Evolutionary conservation across 2,888 invertebrate species (phyloP).

Genomic region (Spodoptera littoralis): DNA sequence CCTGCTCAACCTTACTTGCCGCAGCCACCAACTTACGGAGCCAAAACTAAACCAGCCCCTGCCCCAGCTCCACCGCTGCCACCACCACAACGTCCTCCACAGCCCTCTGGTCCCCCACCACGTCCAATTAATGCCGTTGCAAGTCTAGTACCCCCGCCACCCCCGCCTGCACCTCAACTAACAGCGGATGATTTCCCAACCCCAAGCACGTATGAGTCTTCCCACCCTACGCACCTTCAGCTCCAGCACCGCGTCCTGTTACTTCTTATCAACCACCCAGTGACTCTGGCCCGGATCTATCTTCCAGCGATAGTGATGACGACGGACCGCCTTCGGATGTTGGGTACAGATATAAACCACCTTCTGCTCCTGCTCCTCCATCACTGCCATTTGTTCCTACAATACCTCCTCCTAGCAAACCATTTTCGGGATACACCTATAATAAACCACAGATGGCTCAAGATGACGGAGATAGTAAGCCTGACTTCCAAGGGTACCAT

Average conservation of each 20-base stretch:
- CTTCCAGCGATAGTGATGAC: slow-evolving; percentile 57
- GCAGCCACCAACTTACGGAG: slow-evolving; percentile 68
- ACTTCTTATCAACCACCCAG: slow-evolving; percentile 65
- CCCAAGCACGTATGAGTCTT: slow-evolving; percentile 80
- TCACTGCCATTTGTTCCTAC: slow-evolving; percentile 42
- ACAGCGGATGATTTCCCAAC: slow-evolving; percentile 75
- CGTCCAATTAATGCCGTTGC: slow-evolving; percentile 58
- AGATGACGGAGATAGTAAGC: slow-evolving; percentile 62
- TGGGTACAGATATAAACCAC: slow-evolving; percentile 77
- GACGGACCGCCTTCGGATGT: slow-evolving; percentile 64
- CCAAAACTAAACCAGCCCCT: slow-evolving; percentile 72
- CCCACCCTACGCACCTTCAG: slow-evolving; percentile 76
- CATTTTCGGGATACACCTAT: slow-evolving; percentile 77
- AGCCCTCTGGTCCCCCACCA: slow-evolving; percentile 38
- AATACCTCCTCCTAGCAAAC: slow-evolving; percentile 70
- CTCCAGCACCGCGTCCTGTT: slow-evolving; percentile 52
- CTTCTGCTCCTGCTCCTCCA: slow-evolving; percentile 60
- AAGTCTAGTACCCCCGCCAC: slow-evolving; percentile 55
- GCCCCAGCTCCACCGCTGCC: slow-evolving; percentile 47
- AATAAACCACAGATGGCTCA: slow-evolving; percentile 74
- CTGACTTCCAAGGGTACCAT: slow-evolving; percentile 74
- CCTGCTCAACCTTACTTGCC: slow-evolving; percentile 86
- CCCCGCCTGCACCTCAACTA: slow-evolving; percentile 52
- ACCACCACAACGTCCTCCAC: slow-evolving; percentile 23
- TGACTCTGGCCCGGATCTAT: slow-evolving; percentile 59